phyloP scores from a whole-genome alignment of 35 echinoderm and acorn worm species.

The Lytechinus pictus region DNA sequence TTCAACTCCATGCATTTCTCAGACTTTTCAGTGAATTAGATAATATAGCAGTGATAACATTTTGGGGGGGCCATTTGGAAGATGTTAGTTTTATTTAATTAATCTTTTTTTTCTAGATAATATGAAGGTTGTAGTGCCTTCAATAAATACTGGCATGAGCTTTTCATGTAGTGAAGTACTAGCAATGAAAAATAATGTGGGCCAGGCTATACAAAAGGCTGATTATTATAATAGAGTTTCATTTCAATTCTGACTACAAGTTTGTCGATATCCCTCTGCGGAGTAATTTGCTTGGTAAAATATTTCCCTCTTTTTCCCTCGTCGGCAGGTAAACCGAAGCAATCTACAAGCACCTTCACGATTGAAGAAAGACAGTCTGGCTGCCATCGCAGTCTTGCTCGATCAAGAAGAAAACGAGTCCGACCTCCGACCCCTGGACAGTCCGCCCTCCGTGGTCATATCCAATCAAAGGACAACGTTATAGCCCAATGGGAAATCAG shows the following conservation, averaged over 20 bases:
- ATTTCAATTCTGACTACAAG: background rate
- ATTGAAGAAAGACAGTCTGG: conserved; percentile 86
- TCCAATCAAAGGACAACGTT: conserved; percentile 90
- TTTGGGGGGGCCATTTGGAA: too few relatives aligned
- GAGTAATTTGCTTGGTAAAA: background rate
- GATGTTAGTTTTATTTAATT: too few relatives aligned
- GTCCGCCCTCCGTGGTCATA: conserved; percentile 84
- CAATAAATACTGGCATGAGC: too few relatives aligned
- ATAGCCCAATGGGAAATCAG: conserved; percentile 37
- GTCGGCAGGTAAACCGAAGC: conserved; percentile 64
- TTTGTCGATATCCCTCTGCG: background rate
- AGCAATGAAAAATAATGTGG: too few relatives aligned
- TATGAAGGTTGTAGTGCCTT: too few relatives aligned
- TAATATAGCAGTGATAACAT: too few relatives aligned
- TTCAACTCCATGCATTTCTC: too few relatives aligned
- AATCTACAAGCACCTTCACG: conserved; percentile 61
- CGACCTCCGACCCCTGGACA: conserved; percentile 58
- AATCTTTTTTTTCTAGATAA: too few relatives aligned
- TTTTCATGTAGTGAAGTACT: too few relatives aligned
- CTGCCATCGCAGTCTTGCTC: conserved; percentile 82
- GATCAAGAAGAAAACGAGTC: conserved; percentile 79
- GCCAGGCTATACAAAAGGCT: too few relatives aligned
- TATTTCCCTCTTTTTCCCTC: background rate
- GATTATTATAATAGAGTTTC: too few relatives aligned
- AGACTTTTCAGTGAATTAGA: too few relatives aligned